A percentile compares a stretch with the other conserved stretches of the same genome.
phyloP scores from a whole-genome alignment of 1,140 invertebrate species.

The Cataglyphis hispanica region DNA sequence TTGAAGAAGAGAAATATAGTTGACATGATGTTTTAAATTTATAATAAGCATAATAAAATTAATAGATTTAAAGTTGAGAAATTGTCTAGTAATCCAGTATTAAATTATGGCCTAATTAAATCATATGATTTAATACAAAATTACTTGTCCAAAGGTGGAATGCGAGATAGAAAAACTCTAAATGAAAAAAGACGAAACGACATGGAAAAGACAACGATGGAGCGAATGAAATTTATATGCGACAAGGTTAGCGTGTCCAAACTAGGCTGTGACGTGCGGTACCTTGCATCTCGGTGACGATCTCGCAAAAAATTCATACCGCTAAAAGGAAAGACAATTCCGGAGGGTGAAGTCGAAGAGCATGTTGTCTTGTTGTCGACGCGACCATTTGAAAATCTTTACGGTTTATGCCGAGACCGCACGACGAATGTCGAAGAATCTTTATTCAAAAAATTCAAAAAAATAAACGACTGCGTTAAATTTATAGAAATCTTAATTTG shows the following conservation, averaged over 20 bases:
- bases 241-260: constrained; percentile 72
- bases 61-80: not conserved
- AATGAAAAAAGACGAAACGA: not conserved
- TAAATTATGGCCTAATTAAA: no score
- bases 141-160: not conserved
- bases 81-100: not conserved
- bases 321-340: constrained; percentile 61
- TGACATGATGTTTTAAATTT: not conserved
- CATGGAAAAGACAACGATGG: constrained; percentile 28
- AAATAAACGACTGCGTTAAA: constrained; percentile 4
- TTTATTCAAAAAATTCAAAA: not conserved
- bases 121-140: constrained; percentile 5
- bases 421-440: constrained; percentile 1
- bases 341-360: constrained; percentile 26
- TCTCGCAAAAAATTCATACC: constrained; percentile 69
- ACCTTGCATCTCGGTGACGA: constrained; percentile 67
- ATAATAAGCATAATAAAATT: not conserved
- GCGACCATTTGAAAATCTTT: constrained; percentile 19
- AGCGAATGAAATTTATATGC: constrained; percentile 72
- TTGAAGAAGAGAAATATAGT: not conserved
- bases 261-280: constrained; percentile 75
- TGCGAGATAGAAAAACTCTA: constrained; percentile 10
- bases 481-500: not conserved
- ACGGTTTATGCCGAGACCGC: not conserved
- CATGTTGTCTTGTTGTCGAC: constrained; percentile 15